Conservation (phyloP, 2,888 invertebrate genomes). For the Harmothoe impar region DNA sequence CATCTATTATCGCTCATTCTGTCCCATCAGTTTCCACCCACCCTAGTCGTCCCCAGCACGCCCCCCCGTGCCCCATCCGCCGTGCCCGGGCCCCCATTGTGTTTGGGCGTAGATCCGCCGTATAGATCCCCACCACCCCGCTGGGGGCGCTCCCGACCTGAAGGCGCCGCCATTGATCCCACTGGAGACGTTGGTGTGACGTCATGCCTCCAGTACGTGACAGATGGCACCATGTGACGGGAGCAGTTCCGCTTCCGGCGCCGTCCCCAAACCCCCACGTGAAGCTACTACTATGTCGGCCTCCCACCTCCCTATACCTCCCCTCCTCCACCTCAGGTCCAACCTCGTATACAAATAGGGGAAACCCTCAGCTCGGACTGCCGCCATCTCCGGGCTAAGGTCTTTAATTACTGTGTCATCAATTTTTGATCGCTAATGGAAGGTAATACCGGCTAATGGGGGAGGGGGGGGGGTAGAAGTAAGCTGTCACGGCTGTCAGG, state of each 20-base stretch:
- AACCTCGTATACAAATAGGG: too few species aligned
- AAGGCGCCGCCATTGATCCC: conserved; percentile 7
- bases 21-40: not conserved
- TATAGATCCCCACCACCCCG: not conserved
- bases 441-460: conserved; percentile 18
- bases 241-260: not conserved
- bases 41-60: not conserved
- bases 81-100: not conserved
- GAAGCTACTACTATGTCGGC: too few species aligned
- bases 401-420: conserved; percentile 39
- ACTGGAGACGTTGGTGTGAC: not conserved
- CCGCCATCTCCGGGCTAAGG: not conserved
- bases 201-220: conserved; percentile 18
- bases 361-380: not conserved
- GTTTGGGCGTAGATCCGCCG: not conserved
- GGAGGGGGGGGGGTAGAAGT: not conserved
- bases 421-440: conserved; percentile 37
- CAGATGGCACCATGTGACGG: not conserved
- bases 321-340: not conserved
- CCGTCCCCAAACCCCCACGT: not conserved
- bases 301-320: not conserved
- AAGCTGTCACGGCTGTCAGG: not conserved
- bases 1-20: not conserved
- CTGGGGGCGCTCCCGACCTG: not conserved
- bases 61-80: not conserved